Evolutionary conservation across 37 sponge, comb jelly and placozoan genomes (phyloP), one percentile per base, ranked within the genome.

Genomic region (Tethya wilhelma): DNA sequence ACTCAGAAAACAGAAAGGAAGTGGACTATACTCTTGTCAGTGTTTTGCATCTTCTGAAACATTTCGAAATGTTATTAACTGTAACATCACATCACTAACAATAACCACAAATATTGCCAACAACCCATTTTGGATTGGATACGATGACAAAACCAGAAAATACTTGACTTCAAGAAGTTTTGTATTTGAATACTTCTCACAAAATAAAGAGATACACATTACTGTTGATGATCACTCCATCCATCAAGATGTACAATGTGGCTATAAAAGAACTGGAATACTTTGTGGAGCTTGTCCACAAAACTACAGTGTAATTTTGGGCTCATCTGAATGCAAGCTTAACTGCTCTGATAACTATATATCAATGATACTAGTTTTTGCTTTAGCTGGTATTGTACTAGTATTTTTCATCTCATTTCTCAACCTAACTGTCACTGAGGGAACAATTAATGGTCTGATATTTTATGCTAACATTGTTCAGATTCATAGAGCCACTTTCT

Each of bases 371-470:
- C 23, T 68, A 4, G 42, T 64, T 6, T 71, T 80, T 57, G 74
- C 74, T 53, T 30, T 59, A 23, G 77, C 77, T 66, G 81, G 87
- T 19, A 29, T 74, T 7, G 29, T 80, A 2, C 62, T 87, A 19
- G 59, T 87, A 17, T 4, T 80, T 19, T 12, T 68, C 43, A 57
- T 87, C 0, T 49, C 40, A 19, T 12, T 75, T 28, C 68, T 80
- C 59, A 74, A 87, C 58, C 44, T 87, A 4, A 87, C 87, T 43
- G 79, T 87, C 5, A 55, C 87, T 44, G 26, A 9, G 22, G 81
- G 87, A 20, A 67, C 75, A 17, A 66, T 87, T 30, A 74, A 74
- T 75, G 87, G 87, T 7, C 56, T 79, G 0, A 56, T 80, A 22
- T 80, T 87, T 40, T 87, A 87, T 74, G 43, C 74, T 0, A 80